These are phyloP conservation scores for Dryoscopus gambensis DNA, from an alignment of 2,113 vertebrate species.

Conservation along the genomic window DNA sequence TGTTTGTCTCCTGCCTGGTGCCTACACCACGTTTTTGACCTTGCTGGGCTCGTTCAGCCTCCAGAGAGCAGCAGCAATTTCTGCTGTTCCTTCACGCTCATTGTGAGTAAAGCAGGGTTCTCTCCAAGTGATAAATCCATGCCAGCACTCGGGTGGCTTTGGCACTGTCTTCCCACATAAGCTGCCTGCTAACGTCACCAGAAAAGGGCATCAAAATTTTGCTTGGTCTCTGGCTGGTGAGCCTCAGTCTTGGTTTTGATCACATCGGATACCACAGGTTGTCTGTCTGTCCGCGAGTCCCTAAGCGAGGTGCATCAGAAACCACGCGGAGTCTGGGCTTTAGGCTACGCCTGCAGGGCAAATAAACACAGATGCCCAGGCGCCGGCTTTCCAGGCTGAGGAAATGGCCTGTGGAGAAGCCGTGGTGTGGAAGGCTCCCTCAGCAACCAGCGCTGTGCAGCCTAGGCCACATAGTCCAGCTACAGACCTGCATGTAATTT, in stretches of 20 bases:
- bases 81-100: not conserved
- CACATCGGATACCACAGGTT: not conserved
- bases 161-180: not conserved
- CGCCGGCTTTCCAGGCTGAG: not conserved
- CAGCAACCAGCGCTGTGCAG: not conserved
- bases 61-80: not conserved
- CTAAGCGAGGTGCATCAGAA: not conserved
- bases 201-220: not conserved
- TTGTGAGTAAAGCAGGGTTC: not conserved
- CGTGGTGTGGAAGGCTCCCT: not conserved
- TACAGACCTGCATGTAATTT: not conserved
- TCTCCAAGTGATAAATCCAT: not conserved
- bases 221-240: not conserved
- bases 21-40: rapidly evolving
- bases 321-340: not conserved
- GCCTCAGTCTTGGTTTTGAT: not conserved
- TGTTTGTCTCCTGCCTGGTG: not conserved
- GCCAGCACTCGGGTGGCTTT: not conserved
- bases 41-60: rapidly evolving
- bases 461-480: not conserved
- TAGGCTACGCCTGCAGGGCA: not conserved
- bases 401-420: not conserved
- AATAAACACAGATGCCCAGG: not conserved
- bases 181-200: not conserved
- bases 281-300: not conserved